Evolutionary conservation across 2,113 vertebrate genomes (phyloP), one percentile per base, ranked within the genome.

Genomic region (Prolemur simus): DNA sequence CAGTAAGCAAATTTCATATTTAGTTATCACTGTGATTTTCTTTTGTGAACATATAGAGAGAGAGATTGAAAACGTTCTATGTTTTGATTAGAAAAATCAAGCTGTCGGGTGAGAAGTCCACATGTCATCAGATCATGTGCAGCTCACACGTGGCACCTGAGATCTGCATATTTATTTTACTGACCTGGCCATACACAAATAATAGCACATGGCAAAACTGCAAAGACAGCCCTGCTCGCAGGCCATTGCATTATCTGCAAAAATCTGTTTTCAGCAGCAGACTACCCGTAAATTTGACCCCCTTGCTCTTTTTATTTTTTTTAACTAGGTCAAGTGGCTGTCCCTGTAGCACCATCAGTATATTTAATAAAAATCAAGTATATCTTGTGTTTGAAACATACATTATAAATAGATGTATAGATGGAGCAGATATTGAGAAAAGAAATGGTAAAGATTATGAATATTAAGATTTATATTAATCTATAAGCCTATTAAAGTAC

Each of bases 391-490:
- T 99, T 99, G 98, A 99, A 99, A 98, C 96, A 97, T 98, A 98
- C 93, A 98, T 98, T 99, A 98, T 98, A 99, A 98, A 99, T 99
- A 98, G 97, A 98, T 98, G 98, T 98, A 98, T 99, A 98, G 98
- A 98, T 98, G 98, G 98, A 98, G 15, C 37, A 98, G 98, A 98
- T 98, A 99, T 98, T 98, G 98, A 99, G 98, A 98, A 98, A 98
- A 97, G 97, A 97, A 98, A 98, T 98, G 98, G 98, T 98, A 99
- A 98, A 98, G 98, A 99, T 99, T 98, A 98, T 98, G 98, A 99
- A 99, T 99, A 99, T 99, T 99, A 99, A 99, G 99, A 99, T 99
- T 99, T 99, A 99, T 99, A 98, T 98, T 99, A 99, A 99, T 99
- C 98, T 99, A 98, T 98, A 99, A 99, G 98, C 98, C 99, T 99